Base-by-base conservation (phyloP, 2,888 invertebrate species). In the Harpalus rubripes region DNA sequence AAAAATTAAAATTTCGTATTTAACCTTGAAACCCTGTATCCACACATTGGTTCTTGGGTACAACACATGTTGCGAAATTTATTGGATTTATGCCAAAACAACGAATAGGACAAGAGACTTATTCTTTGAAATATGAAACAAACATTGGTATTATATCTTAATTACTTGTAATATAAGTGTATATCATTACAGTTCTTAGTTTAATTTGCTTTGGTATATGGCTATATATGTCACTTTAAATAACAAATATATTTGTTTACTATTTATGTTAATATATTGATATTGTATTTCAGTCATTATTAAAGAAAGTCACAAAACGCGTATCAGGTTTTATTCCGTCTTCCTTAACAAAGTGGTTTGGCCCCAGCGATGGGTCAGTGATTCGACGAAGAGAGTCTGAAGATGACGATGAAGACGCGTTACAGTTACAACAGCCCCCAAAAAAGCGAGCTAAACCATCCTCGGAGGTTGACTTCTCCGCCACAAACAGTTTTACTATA, bases 301-400 rank as follows among this genome's bases (percentile, higher is more conserved):
- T 95, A 86, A 93, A 93, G 89, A 95, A 94, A 92, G 93, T 95
- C 81, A 94, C 94, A 87, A 93, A 93, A 85, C 93, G 93, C 88
- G 93, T 95, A 82, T 93, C 94, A 2, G 94, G 93, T 84, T 91
- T 95, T 44, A 92, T 95, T 88, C 94, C 95, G 18, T 92, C 94
- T 81, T 92, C 93, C 41, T 90, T 94, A 85, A 92, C 92, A 5
- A 93, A 92, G 87, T 93, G 93, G 93, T 93, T 94, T 86, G 87
- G 89, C 18, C 89, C 87, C 72, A 87, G 86, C 26, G 88, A 88
- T 65, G 87, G 88, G 44, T 82, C 87, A 44, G 85, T 86, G 58
- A 89, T 91, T 26, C 90, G 90, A 84, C 89, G 90, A 12, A 91
- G 93, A 89, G 92, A 92, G 4, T 91, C 92, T 1, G 87, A 89